phyloP scores from a whole-genome alignment of 2,113 vertebrate genomes.

The Fukomys damarensis region DNA sequence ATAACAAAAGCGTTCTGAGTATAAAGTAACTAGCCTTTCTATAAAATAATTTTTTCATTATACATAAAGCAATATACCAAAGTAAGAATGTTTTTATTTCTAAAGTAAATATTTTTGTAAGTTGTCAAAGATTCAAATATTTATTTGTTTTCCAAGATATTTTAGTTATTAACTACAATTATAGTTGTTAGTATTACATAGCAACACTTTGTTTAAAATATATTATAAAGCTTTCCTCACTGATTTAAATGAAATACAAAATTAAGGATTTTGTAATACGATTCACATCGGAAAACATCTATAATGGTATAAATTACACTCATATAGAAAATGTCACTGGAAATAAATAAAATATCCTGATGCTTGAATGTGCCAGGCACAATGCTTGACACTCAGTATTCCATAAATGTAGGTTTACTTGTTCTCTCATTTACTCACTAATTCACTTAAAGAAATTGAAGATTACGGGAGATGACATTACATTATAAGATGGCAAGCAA shows the following conservation, averaged over 20 bases:
- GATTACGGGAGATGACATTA: background rate
- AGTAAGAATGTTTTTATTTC: conserved; percentile 73
- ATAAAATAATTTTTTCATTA: conserved; percentile 75
- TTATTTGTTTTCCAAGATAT: conserved; percentile 66
- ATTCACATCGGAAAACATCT: conserved; percentile 60
- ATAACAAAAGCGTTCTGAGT: conserved; percentile 57
- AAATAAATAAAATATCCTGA: background rate
- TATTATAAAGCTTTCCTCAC: conserved; percentile 78
- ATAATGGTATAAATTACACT: conserved; percentile 41
- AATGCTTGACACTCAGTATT: background rate
- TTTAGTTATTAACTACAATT: conserved; percentile 64
- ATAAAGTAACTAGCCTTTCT: conserved; percentile 69
- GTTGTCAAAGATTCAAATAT: conserved; percentile 69
- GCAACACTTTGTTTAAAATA: conserved; percentile 75
- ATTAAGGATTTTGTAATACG: conserved; percentile 49
- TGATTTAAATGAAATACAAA: conserved; percentile 77
- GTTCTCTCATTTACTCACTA: background rate
- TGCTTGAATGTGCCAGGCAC: background rate
- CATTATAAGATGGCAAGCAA: conserved; percentile 23
- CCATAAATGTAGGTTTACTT: background rate
- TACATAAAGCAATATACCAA: conserved; percentile 66
- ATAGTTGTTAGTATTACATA: conserved; percentile 69
- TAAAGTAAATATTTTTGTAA: conserved; percentile 75
- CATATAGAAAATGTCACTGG: conserved; percentile 29
- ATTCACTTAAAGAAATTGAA: background rate